These are phyloP conservation scores for Drosophila ogumai DNA, from an alignment of 1,140 invertebrate genomes.

Conservation along the genomic window DNA sequence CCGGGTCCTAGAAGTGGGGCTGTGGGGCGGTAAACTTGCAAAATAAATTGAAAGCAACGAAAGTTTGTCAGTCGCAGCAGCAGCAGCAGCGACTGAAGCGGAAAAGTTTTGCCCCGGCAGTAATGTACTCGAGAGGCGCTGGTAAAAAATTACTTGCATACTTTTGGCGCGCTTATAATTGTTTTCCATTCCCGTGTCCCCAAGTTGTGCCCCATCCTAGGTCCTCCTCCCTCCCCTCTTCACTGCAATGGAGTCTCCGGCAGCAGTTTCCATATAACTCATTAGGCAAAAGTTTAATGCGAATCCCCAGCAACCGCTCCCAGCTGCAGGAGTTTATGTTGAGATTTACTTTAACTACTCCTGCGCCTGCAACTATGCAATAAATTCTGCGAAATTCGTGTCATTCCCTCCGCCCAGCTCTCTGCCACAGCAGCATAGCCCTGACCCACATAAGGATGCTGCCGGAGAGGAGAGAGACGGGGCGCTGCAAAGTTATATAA, in stretches of 20 bases:
- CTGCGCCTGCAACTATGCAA: conserved; percentile 79
- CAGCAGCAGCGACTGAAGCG: conserved; percentile 25
- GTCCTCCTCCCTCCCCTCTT: background rate
- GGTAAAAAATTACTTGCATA: conserved; percentile 70
- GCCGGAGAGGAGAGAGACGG: background rate
- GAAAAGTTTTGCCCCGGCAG: conserved; percentile 58
- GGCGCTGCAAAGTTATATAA: conserved; percentile 60
- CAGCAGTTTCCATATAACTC: conserved; percentile 62
- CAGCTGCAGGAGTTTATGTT: conserved; percentile 52
- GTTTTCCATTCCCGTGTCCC: conserved; percentile 60
- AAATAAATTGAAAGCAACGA: conserved; percentile 79
- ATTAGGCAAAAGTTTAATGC: conserved; percentile 73
- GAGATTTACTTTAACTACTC: conserved; percentile 79
- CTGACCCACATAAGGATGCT: conserved; percentile 59
- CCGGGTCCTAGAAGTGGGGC: conserved; percentile 8
- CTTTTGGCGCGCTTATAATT: conserved; percentile 79
- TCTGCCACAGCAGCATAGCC: conserved; percentile 33
- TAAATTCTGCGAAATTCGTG: conserved; percentile 72
- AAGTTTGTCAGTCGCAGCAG: conserved; percentile 65
- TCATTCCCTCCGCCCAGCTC: conserved; percentile 19
- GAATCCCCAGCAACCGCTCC: conserved; percentile 15
- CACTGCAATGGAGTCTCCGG: background rate
- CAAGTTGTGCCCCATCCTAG: conserved; percentile 2
- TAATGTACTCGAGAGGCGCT: conserved; percentile 56
- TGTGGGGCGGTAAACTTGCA: conserved; percentile 44